Percentiles rank a stretch among this genome's conserved stretches.
Evolutionary conservation across 1,140 invertebrate genomes (phyloP).

Genomic region (Gonatopus flavifemur): DNA sequence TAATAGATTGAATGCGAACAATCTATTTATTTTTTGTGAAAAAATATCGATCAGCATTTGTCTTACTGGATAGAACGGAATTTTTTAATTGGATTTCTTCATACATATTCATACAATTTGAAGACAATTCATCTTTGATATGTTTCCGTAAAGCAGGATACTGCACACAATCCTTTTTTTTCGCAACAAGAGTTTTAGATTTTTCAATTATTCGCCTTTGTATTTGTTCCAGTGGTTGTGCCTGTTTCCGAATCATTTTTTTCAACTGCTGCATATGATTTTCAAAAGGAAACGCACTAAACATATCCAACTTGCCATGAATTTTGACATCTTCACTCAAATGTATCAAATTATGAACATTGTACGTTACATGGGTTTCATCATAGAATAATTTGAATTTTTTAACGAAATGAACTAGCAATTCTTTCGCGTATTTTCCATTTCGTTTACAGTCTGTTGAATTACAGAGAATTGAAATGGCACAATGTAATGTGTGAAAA

Average conservation of each 20-base stretch:
- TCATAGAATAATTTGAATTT: slow-evolving; percentile 1
- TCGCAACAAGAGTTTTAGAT: background rate
- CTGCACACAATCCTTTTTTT: background rate
- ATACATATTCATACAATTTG: background rate
- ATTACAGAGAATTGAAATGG: slow-evolving; percentile 1
- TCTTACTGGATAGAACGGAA: background rate
- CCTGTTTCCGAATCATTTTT: slow-evolving; percentile 1
- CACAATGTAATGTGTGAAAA: slow-evolving; percentile 5
- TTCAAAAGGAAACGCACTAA: slow-evolving; percentile 18
- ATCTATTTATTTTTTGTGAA: background rate
- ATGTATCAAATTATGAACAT: slow-evolving; percentile 12
- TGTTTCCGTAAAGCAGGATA: background rate
- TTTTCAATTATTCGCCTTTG: slow-evolving; percentile 4
- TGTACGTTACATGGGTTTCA: background rate
- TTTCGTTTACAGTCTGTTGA: background rate
- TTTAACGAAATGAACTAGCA: slow-evolving; percentile 3
- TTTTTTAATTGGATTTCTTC: background rate
- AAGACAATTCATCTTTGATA: background rate
- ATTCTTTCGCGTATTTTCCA: slow-evolving; percentile 2
- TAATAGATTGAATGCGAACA: too few species aligned
- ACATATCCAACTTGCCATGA: slow-evolving; percentile 2
- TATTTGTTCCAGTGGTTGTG: slow-evolving; percentile 11
- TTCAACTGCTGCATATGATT: slow-evolving; percentile 13
- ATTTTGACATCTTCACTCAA: slow-evolving; percentile 6
- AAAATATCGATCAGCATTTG: slow-evolving; percentile 1